These are phyloP conservation scores for Tineola bisselliella DNA, from an alignment of 2,888 invertebrate species.

Conservation along the genomic window DNA sequence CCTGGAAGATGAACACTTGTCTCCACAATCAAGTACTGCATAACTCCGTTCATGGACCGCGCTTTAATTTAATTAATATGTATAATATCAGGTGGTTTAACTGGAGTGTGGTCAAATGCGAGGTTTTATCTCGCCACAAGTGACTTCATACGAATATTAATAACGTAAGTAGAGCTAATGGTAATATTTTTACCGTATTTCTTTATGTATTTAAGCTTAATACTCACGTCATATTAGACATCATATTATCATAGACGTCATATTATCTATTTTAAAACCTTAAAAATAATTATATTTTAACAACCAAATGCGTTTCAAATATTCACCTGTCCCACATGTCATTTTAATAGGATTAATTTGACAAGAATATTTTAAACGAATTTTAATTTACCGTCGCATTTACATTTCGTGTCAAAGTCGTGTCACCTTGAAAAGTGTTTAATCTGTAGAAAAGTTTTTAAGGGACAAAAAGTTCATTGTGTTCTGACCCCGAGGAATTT, in stretches of 20 bases:
- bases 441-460: slow-evolving; percentile 12
- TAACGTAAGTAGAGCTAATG: no score
- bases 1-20: no score
- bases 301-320: slow-evolving; percentile 15
- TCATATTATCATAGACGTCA: no score
- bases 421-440: slow-evolving; percentile 11
- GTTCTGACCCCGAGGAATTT: slow-evolving; percentile 26
- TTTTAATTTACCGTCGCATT: slow-evolving; percentile 8
- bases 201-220: no score
- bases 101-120: no score
- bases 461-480: slow-evolving; percentile 17
- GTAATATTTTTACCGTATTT: no score
- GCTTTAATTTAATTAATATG: no score
- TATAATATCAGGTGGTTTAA: no score
- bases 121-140: no score
- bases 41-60: no score
- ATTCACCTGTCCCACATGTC: slow-evolving; percentile 32
- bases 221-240: neutral
- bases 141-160: no score
- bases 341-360: slow-evolving; percentile 49
- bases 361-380: slow-evolving; percentile 18
- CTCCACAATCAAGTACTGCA: no score
- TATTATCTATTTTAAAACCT: neutral
- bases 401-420: slow-evolving; percentile 4
- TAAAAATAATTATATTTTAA: neutral